Evolutionary conservation across 2,113 vertebrate genomes (phyloP).

Genomic region (Typhlomys cinereus): DNA sequence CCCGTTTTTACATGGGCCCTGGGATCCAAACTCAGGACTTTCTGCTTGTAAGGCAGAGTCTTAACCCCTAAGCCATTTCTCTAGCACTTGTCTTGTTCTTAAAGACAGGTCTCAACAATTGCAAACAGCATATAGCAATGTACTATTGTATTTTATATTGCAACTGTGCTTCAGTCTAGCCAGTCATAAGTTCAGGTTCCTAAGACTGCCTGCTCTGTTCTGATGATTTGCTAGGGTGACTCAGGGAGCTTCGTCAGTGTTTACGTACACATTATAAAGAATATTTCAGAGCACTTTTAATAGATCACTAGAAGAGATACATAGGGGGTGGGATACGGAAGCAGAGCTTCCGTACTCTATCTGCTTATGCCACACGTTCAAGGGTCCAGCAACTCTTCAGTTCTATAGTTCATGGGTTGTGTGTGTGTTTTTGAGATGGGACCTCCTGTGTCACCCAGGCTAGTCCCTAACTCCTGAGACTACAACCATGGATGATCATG

Average conservation of each 20-base stretch:
- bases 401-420: neutral
- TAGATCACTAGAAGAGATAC: neutral
- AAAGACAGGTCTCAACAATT: too few relatives aligned
- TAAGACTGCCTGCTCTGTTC: neutral
- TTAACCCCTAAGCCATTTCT: too few relatives aligned
- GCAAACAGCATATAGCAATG: too few relatives aligned
- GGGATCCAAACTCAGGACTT: too few relatives aligned
- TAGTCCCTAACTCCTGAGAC: neutral
- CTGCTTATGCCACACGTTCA: too few relatives aligned
- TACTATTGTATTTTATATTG: too few relatives aligned
- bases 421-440: neutral
- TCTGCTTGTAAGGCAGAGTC: too few relatives aligned
- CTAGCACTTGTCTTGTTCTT: too few relatives aligned
- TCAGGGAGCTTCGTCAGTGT: neutral
- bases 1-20: too few relatives aligned
- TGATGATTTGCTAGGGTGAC: neutral
- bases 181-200: neutral
- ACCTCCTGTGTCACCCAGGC: neutral
- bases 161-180: neutral
- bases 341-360: too few relatives aligned
- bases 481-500: neutral
- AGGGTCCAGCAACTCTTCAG: neutral
- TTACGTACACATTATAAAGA: neutral
- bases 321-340: fast-evolving
- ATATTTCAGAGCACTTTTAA: neutral